phyloP scores from a whole-genome alignment of 2,113 vertebrate species.

The Anguilla rostrata region DNA sequence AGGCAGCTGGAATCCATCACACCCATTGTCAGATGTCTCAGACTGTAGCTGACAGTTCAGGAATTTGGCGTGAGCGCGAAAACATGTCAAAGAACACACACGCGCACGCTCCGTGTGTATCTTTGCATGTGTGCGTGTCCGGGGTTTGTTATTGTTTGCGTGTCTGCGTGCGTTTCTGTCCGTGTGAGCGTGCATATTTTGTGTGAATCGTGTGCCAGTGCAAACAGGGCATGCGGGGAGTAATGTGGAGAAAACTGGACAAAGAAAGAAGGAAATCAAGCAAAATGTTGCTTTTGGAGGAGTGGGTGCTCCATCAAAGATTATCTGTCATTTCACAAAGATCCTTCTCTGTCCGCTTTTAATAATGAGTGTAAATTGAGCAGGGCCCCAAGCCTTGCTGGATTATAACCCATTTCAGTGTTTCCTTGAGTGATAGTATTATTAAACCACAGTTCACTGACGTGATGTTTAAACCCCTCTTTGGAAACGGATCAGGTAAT shows the following conservation, averaged over 20 bases:
- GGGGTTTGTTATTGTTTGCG: background rate
- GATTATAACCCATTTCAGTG: background rate
- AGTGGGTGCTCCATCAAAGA: background rate
- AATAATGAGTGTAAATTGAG: background rate
- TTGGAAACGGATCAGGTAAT: background rate
- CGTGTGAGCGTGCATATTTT: background rate
- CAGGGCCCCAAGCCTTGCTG: background rate
- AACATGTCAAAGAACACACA: background rate
- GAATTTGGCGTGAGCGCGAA: background rate
- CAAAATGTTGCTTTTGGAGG: background rate
- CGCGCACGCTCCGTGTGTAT: background rate
- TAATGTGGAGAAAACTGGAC: background rate
- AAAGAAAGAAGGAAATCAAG: background rate
- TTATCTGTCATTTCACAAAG: background rate
- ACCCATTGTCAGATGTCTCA: background rate
- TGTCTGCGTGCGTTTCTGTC: background rate
- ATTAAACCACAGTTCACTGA: background rate
- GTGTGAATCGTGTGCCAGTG: background rate
- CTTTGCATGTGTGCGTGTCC: background rate
- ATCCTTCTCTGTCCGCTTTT: background rate
- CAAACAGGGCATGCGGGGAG: background rate
- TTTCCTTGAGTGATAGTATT: background rate
- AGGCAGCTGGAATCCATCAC: constrained; percentile 11
- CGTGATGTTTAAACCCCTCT: background rate
- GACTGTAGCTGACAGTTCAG: background rate